These are phyloP conservation scores for Euproctis similis DNA, from an alignment of 2,888 invertebrate genomes.

Conservation along the genomic window DNA sequence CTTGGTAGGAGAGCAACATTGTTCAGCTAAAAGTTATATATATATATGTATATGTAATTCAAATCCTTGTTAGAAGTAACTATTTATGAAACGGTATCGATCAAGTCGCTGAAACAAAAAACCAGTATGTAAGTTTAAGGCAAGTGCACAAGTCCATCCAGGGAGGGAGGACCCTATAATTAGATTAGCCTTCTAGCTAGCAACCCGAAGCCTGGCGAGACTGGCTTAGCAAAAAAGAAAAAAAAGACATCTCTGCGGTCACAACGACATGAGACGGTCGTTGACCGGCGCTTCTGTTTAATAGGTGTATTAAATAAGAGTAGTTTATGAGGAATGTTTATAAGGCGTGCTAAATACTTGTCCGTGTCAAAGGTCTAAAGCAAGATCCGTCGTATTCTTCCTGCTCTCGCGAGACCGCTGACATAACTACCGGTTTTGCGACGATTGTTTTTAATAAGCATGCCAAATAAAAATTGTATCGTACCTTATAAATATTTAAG, in stretches of 20 bases:
- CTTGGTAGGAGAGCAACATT: too few species aligned
- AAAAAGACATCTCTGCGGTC: too few species aligned
- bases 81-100: conserved; percentile 27
- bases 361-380: conserved; percentile 21
- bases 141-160: conserved; percentile 37
- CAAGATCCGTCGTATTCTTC: too few species aligned
- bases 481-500: too few species aligned
- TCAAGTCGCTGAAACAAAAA: conserved; percentile 28
- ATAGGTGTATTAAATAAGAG: conserved; percentile 47
- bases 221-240: conserved; percentile 63
- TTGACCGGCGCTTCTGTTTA: conserved; percentile 50
- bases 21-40: too few species aligned
- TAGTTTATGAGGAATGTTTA: conserved; percentile 44
- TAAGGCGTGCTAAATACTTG: conserved; percentile 20
- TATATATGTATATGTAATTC: too few species aligned
- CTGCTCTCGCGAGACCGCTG: too few species aligned
- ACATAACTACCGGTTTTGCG: too few species aligned
- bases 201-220: conserved; percentile 42
- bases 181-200: conserved; percentile 60
- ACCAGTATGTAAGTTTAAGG: conserved; percentile 38
- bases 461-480: too few species aligned
- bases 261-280: conserved; percentile 51
- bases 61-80: neutral
- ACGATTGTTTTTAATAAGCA: too few species aligned
- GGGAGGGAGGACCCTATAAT: conserved; percentile 53